Evolutionary conservation across 2,113 vertebrate species (phyloP), one percentile per base, ranked within the genome.

Genomic region (Passer domesticus): DNA sequence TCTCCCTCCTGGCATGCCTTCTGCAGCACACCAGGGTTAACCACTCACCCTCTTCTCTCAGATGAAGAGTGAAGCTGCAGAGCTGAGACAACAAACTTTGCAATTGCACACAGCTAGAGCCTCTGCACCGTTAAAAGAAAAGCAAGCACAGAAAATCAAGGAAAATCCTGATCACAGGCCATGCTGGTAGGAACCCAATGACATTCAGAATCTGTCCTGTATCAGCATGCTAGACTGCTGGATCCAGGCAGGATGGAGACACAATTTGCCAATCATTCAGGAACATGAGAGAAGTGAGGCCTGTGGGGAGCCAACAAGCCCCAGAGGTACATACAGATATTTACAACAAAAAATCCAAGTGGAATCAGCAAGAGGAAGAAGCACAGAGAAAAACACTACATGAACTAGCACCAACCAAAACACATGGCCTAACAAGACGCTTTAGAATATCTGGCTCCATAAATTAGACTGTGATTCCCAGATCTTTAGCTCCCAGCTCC

Each of bases 301-400:
- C 81, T 66, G 64, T 53, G 44, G 95, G 96, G 80, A 95, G 91
- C 94, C 96, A 83, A 93, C 97, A 97, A 88, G 72, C 87, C 56
- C 83, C 37, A 13, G 70, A 95, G 86, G 56, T 83, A 81, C 24
- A 11, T 68, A 77, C 20, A 17, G 74, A 92, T 55, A 56, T 82
- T 78, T 67, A 86, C 66, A 87, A 94, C 79, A 92, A 97, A 97
- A 95, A 96, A 88, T 78, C 81, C 35, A 21, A 88, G 81, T 68
- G 87, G 81, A 96, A 94, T 87, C 92, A 89, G 90, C n/a, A 50
- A 68, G 69, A 83, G 28, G 68, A 90, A 88, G 66, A 75, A 10
- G 13, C 44, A n/a, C 7, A 9, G 83, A 92, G 78, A 90, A 83
- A 68, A 77, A 64, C 67, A 67, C 62, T 59, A 59, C 49, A 35